Percentiles rank a stretch among this genome's conserved stretches.
These are phyloP conservation scores for Pherbina coryleti DNA, from an alignment of 2,888 invertebrate genomes.

Conservation along the genomic window DNA sequence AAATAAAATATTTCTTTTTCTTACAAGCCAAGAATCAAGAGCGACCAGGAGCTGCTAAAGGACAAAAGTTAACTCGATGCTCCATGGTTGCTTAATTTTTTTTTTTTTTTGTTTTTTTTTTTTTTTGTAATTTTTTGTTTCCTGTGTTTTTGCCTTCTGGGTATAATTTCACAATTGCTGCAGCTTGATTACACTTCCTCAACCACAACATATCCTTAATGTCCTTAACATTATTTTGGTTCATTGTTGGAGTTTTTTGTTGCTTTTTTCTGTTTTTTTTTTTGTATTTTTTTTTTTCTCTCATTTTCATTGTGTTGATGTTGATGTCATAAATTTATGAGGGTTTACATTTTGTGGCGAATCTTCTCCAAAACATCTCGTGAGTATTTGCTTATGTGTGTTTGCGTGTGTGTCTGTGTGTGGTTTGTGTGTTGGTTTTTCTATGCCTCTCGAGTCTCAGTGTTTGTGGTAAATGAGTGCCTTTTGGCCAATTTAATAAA, in stretches of 20 bases:
- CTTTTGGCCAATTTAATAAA: slow-evolving; percentile 62
- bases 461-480: slow-evolving; percentile 45
- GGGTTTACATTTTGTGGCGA: slow-evolving; percentile 34
- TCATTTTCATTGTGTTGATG: slow-evolving; percentile 40
- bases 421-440: neutral
- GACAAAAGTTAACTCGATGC: slow-evolving; percentile 34
- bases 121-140: neutral
- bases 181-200: slow-evolving; percentile 51
- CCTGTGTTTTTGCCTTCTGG: slow-evolving; percentile 54
- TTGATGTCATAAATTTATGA: slow-evolving; percentile 42
- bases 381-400: neutral
- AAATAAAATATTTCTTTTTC: slow-evolving; percentile 45
- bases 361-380: slow-evolving; percentile 25
- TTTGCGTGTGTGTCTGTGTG: neutral
- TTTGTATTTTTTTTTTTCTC: slow-evolving; percentile 32
- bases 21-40: neutral
- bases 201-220: slow-evolving; percentile 17
- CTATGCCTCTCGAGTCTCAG: neutral
- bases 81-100: neutral
- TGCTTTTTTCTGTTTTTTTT: slow-evolving; percentile 43
- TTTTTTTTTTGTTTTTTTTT: neutral
- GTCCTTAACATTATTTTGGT: slow-evolving; percentile 29
- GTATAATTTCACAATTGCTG: slow-evolving; percentile 65
- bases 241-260: slow-evolving; percentile 40
- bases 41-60: slow-evolving; percentile 10